A percentile compares a stretch with the other conserved stretches of the same genome.
These are phyloP conservation scores for Petrocephalus zakoni DNA, from an alignment of 2,113 vertebrate species.

Conservation along the genomic window DNA sequence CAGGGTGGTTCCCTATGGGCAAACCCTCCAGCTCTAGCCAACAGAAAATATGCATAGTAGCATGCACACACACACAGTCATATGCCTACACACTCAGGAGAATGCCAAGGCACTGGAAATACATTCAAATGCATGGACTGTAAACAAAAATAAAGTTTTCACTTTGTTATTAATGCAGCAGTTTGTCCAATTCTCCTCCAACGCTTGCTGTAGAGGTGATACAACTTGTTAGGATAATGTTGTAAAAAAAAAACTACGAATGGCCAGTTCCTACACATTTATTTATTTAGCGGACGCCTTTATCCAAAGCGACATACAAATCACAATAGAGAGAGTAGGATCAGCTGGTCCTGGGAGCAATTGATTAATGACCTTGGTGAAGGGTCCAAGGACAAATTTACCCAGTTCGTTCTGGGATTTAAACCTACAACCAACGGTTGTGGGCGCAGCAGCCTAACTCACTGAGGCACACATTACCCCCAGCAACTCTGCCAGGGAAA, in stretches of 20 bases:
- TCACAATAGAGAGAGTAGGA: neutral
- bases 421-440: neutral
- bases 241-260: neutral
- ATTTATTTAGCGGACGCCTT: neutral
- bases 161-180: neutral
- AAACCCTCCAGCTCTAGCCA: neutral
- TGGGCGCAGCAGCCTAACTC: neutral
- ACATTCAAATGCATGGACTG: neutral
- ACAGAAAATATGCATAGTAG: no score
- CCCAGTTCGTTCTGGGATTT: neutral
- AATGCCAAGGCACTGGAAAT: neutral
- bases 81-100: neutral
- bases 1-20: neutral
- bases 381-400: neutral
- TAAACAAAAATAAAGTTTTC: constrained; percentile 10
- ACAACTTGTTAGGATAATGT: neutral
- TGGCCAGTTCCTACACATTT: neutral
- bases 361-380: neutral
- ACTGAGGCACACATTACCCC: neutral
- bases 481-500: neutral
- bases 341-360: neutral
- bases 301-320: neutral
- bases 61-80: neutral
- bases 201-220: neutral
- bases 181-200: neutral